Conservation (phyloP, 1,140 invertebrate species). For the Antheraea pernyi region DNA sequence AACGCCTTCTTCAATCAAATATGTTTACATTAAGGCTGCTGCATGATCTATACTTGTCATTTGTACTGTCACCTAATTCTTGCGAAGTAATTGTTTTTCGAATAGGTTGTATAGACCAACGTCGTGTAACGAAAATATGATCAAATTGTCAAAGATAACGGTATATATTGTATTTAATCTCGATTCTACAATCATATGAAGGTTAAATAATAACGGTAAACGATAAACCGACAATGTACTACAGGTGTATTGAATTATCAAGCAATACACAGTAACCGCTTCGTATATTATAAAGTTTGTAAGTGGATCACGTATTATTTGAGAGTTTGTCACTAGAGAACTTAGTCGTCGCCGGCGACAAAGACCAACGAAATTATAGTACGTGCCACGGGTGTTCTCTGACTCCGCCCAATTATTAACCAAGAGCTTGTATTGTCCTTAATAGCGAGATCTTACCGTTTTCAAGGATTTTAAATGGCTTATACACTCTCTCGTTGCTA, state of each 20-base stretch:
- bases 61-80: no score
- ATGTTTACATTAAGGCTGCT: no score
- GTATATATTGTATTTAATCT: neutral
- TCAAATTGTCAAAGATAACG: no score
- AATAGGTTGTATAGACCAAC: no score
- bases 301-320: conserved; percentile 30
- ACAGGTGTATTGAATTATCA: neutral
- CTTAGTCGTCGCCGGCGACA: conserved; percentile 27
- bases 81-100: no score
- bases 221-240: neutral
- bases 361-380: conserved; percentile 25
- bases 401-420: conserved; percentile 7
- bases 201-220: neutral
- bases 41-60: no score
- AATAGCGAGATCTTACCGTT: neutral
- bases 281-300: neutral
- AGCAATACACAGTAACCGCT: neutral
- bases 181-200: neutral
- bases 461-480: no score
- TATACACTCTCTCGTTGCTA: no score
- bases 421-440: neutral
- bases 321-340: conserved; percentile 30
- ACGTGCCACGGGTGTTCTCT: conserved; percentile 19
- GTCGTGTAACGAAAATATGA: no score
- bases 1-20: no score